These are phyloP conservation scores for Stigmatopora argus DNA, from an alignment of 2,113 vertebrate species.

Conservation along the genomic window DNA sequence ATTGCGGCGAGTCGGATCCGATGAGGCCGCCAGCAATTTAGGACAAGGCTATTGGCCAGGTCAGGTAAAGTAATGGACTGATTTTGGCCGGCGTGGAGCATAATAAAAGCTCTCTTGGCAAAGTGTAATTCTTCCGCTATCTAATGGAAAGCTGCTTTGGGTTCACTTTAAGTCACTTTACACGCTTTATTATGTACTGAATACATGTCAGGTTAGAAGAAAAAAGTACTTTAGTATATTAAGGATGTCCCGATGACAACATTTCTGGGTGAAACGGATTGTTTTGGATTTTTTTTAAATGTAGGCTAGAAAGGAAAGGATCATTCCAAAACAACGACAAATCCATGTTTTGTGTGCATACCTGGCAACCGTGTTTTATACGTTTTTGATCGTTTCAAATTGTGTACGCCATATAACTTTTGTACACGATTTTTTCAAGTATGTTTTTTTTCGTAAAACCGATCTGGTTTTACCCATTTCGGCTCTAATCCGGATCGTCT, in stretches of 20 bases:
- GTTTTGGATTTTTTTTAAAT: not conserved
- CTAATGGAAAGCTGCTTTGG: not conserved
- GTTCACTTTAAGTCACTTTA: not conserved
- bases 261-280: not conserved
- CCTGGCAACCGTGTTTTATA: too few species aligned
- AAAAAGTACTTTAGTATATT: not conserved
- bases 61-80: not conserved
- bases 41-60: not conserved
- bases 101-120: not conserved
- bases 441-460: too few species aligned
- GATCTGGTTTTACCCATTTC: too few species aligned
- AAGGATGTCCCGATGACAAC: too few species aligned
- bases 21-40: constrained; percentile 4
- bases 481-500: too few species aligned
- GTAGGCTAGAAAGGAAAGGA: too few species aligned
- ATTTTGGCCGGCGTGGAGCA: not conserved
- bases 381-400: too few species aligned
- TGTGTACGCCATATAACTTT: too few species aligned
- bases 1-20: not conserved
- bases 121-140: not conserved
- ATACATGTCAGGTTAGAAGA: not conserved
- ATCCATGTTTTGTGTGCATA: too few species aligned
- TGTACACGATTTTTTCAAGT: too few species aligned
- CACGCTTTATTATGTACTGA: not conserved
- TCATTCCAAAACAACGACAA: too few species aligned